Percentiles rank a stretch among this genome's conserved stretches.
Evolutionary conservation across 2,113 vertebrate genomes (phyloP).

Genomic region (Phoenicopterus ruber): DNA sequence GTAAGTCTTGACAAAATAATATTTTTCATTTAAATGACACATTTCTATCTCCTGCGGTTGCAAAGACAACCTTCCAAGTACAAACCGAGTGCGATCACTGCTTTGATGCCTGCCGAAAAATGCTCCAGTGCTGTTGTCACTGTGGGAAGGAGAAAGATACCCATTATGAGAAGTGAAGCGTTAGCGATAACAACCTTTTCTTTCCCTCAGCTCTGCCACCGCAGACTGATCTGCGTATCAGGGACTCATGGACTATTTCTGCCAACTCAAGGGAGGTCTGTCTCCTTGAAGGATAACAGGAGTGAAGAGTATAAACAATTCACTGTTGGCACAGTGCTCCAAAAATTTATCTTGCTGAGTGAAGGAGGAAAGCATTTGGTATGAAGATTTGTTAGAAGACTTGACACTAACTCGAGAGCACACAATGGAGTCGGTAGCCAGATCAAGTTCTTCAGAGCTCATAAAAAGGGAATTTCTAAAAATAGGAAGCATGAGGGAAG

Average conservation of each 20-base stretch:
- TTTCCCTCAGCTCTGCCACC: neutral
- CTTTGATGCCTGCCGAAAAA: neutral
- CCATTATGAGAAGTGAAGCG: accelerated
- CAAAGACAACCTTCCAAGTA: neutral
- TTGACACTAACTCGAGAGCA: neutral
- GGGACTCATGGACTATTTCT: neutral
- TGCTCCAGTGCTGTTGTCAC: neutral
- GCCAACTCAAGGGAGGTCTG: neutral
- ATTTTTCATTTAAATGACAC: neutral
- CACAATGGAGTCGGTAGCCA: neutral
- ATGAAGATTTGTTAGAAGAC: neutral
- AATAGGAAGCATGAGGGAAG: neutral
- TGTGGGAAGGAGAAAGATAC: neutral
- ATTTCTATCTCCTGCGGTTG: neutral
- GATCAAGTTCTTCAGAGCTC: neutral
- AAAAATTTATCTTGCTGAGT: neutral
- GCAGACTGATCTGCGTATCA: neutral
- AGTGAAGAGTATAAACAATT: neutral
- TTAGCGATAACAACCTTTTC: neutral
- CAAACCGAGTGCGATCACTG: neutral
- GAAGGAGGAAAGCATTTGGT: neutral
- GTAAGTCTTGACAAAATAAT: neutral
- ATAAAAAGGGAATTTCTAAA: neutral
- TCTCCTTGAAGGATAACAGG: neutral
- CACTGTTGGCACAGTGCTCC: neutral